Conservation (phyloP, 2,888 invertebrate species). For the Hemistola chrysoprasaria region DNA sequence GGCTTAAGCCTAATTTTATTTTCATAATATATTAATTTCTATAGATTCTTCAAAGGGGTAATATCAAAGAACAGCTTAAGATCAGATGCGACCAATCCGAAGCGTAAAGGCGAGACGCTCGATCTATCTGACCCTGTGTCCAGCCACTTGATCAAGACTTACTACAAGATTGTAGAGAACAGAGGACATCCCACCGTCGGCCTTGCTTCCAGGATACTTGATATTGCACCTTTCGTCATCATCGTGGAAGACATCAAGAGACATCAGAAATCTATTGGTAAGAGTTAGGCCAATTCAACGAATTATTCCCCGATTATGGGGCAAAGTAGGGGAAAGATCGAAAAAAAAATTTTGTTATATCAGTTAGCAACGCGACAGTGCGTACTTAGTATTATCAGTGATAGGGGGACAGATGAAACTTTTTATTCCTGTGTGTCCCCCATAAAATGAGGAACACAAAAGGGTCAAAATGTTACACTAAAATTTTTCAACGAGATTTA, state of each 20-base stretch:
- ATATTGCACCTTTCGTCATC: conserved; percentile 88
- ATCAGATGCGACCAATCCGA: conserved; percentile 82
- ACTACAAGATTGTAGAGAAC: conserved; percentile 83
- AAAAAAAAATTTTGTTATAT: too few relatives aligned
- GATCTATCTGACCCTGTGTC: conserved; percentile 79
- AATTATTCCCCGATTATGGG: too few relatives aligned
- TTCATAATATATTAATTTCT: conserved; percentile 1
- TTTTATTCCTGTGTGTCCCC: too few relatives aligned
- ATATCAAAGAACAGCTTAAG: conserved; percentile 77
- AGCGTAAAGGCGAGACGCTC: conserved; percentile 73
- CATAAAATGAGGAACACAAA: too few relatives aligned
- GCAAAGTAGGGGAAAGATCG: too few relatives aligned
- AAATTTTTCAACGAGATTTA: too few relatives aligned
- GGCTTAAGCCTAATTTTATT: too few relatives aligned
- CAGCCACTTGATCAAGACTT: conserved; percentile 85
- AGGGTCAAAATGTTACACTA: too few relatives aligned
- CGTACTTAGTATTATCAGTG: too few relatives aligned
- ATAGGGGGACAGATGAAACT: too few relatives aligned
- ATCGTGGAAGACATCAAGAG: conserved; percentile 61
- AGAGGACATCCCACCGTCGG: conserved; percentile 81
- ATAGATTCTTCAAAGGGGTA: conserved; percentile 49
- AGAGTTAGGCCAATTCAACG: background rate
- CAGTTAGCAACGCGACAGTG: too few relatives aligned
- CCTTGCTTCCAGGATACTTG: conserved; percentile 87
- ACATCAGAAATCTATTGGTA: conserved; percentile 26